A percentile compares a stretch with the other conserved stretches of the same genome.
Conservation (phyloP, 2,113 vertebrate species). For the Arvicanthis niloticus region DNA sequence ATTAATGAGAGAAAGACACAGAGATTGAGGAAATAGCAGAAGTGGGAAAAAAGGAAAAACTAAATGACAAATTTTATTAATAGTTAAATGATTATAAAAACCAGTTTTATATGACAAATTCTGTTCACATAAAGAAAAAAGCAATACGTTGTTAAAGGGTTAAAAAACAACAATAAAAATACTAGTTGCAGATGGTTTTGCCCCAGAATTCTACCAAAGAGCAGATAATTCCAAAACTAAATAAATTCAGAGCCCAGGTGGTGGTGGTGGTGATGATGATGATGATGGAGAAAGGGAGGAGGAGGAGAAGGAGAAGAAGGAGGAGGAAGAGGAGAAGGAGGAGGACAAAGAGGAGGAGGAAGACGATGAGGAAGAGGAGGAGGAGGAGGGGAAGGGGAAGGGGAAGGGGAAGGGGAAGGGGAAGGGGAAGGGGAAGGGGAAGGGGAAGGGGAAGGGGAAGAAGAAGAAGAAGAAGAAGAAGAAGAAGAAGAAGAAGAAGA, state of each 20-base stretch:
- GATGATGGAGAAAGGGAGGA: too few relatives aligned
- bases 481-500: background rate
- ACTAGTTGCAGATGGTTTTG: slow-evolving; percentile 2
- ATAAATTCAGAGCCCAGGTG: background rate
- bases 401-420: too few relatives aligned
- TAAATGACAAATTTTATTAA: background rate
- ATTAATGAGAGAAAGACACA: background rate
- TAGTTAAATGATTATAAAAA: background rate
- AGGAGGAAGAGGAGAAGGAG: too few relatives aligned
- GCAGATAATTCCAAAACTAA: slow-evolving; percentile 47
- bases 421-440: background rate
- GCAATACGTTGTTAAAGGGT: slow-evolving; percentile 2
- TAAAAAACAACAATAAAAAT: background rate
- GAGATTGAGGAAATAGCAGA: background rate
- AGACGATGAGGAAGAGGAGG: too few relatives aligned
- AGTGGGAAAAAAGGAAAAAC: background rate
- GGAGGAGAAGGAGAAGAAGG: too few relatives aligned
- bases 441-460: background rate
- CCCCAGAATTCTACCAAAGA: slow-evolving; percentile 18
- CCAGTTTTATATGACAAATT: background rate
- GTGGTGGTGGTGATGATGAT: background rate
- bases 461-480: background rate
- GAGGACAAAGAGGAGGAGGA: too few relatives aligned
- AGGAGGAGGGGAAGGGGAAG: too few relatives aligned
- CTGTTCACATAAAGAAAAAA: slow-evolving; percentile 9